Conservation (phyloP, 2,888 invertebrate genomes). For the Polydrusus cervinus region DNA sequence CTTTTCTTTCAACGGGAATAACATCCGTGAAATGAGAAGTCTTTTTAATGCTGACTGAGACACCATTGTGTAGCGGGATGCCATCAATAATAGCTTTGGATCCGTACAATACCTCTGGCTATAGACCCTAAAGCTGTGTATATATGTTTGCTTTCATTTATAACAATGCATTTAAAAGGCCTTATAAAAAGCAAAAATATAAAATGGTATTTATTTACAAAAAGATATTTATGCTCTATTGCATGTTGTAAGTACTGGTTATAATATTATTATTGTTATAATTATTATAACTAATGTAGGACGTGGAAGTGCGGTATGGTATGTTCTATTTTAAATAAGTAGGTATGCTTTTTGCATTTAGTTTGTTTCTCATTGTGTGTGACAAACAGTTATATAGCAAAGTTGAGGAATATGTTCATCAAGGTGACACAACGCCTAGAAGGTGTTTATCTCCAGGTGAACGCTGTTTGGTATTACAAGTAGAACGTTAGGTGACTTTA, state of each 20-base stretch:
- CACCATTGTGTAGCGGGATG: constrained; percentile 48
- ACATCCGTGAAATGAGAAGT: constrained; percentile 52
- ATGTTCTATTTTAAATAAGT: too few relatives aligned
- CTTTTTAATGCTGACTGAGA: constrained; percentile 35
- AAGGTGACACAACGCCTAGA: too few relatives aligned
- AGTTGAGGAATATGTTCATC: too few relatives aligned
- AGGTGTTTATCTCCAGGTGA: too few relatives aligned
- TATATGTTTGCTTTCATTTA: constrained; percentile 26
- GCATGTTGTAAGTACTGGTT: background rate
- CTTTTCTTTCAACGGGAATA: constrained; percentile 44
- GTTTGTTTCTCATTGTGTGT: too few relatives aligned
- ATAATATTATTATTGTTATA: too few relatives aligned
- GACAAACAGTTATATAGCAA: too few relatives aligned
- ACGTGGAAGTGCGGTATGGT: too few relatives aligned
- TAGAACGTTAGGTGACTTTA: too few relatives aligned
- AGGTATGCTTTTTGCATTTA: too few relatives aligned
- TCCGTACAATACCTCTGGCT: constrained; percentile 37
- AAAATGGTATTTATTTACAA: background rate
- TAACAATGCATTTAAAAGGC: constrained; percentile 21
- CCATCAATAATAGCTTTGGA: constrained; percentile 45
- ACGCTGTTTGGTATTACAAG: too few relatives aligned
- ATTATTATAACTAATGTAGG: too few relatives aligned
- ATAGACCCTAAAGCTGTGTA: constrained; percentile 21
- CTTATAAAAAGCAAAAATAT: background rate
- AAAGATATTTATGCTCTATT: background rate